A percentile compares a stretch with the other conserved stretches of the same genome.
These are phyloP conservation scores for Drosophila bipectinata DNA, from an alignment of 1,140 invertebrate genomes.

Conservation along the genomic window DNA sequence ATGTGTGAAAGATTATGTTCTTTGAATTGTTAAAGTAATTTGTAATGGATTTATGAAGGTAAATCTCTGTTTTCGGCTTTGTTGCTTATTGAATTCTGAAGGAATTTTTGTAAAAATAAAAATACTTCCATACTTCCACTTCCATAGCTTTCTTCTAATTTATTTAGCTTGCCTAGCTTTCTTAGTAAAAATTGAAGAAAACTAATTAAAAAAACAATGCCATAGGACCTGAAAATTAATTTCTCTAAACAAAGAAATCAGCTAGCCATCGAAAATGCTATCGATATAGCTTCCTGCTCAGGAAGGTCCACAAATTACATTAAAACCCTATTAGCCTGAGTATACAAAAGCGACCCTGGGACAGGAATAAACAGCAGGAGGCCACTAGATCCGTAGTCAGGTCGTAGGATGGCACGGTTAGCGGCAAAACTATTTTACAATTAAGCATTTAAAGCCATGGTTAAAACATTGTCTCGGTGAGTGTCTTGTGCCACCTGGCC, in stretches of 20 bases:
- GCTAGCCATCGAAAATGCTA: not conserved
- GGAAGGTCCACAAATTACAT: slow-evolving; percentile 31
- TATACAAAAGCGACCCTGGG: not conserved
- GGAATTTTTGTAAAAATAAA: too few relatives aligned
- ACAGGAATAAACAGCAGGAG: slow-evolving; percentile 28
- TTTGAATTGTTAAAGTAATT: too few relatives aligned
- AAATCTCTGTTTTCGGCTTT: too few relatives aligned
- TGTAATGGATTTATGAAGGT: not conserved
- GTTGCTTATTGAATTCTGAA: too few relatives aligned
- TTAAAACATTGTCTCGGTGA: slow-evolving; percentile 49
- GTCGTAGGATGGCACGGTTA: slow-evolving; percentile 16
- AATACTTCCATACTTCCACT: too few relatives aligned
- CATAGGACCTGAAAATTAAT: not conserved
- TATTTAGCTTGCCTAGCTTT: too few relatives aligned
- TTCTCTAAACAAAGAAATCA: not conserved
- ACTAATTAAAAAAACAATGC: not conserved
- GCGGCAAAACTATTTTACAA: slow-evolving; percentile 57
- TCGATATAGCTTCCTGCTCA: slow-evolving; percentile 7
- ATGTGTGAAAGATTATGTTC: not conserved
- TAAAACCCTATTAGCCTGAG: slow-evolving; percentile 33
- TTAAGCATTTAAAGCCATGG: slow-evolving; percentile 61
- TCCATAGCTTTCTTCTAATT: too few relatives aligned
- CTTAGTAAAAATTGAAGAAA: not conserved
- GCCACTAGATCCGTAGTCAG: not conserved
- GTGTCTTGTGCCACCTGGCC: slow-evolving; percentile 20